Percentiles rank a stretch among this genome's conserved stretches.
These are phyloP conservation scores for Lophius americanus DNA, from an alignment of 2,797 vertebrate species.

Conservation along the genomic window DNA sequence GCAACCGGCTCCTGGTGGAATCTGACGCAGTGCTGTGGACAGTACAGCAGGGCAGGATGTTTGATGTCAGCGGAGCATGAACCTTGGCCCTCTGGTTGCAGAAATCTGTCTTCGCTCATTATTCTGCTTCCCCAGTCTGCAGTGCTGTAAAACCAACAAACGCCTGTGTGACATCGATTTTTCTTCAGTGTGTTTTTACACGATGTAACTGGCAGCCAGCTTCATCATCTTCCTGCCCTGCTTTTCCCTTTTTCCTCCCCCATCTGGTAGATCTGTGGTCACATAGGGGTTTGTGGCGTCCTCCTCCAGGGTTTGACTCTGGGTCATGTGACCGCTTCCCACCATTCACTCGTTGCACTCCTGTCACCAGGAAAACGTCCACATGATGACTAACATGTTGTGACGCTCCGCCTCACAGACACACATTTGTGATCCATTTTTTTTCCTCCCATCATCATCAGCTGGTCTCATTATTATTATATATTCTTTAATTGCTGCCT, in stretches of 20 bases:
- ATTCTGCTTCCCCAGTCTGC: background rate
- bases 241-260: slow-evolving; percentile 18
- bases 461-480: slow-evolving; percentile 9
- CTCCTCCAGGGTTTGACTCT: slow-evolving; percentile 51
- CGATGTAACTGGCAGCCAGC: slow-evolving; percentile 2
- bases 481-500: slow-evolving; percentile 22
- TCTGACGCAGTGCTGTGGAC: background rate
- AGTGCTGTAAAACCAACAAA: slow-evolving; percentile 14
- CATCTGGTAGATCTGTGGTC: slow-evolving; percentile 38
- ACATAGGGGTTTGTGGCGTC: slow-evolving; percentile 48
- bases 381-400: slow-evolving; percentile 62
- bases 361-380: slow-evolving; percentile 63
- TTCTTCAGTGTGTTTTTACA: slow-evolving; percentile 5
- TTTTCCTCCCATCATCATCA: slow-evolving; percentile 11
- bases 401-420: slow-evolving; percentile 51
- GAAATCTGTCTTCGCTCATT: slow-evolving; percentile 27
- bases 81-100: slow-evolving; percentile 22
- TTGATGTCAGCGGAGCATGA: slow-evolving; percentile 18
- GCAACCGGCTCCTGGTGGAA: slow-evolving; percentile 10
- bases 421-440: slow-evolving; percentile 29
- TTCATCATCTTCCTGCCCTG: slow-evolving; percentile 12
- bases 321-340: slow-evolving; percentile 63
- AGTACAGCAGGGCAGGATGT: slow-evolving; percentile 17
- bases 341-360: slow-evolving; percentile 50
- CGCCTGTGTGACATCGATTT: background rate